A percentile compares a stretch with the other conserved stretches of the same genome.
phyloP scores from a whole-genome alignment of 2,888 invertebrate species.

The Meiosimyza platycephala region DNA sequence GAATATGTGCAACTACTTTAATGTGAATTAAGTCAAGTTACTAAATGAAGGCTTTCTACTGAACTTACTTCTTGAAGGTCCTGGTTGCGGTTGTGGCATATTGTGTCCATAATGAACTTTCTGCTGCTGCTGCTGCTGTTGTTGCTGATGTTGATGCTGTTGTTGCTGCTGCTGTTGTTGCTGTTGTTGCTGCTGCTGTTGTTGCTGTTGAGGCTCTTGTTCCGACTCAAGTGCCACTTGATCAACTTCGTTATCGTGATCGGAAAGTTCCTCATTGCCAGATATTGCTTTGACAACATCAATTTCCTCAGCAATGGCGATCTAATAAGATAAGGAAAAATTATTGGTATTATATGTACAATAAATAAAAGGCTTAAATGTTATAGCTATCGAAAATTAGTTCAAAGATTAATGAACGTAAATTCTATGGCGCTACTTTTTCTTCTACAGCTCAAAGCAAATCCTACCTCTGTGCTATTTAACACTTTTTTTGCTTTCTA shows the following conservation, averaged over 20 bases:
- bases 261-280: slow-evolving; percentile 69
- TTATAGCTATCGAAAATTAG: too few species aligned
- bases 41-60: background rate
- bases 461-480: too few species aligned
- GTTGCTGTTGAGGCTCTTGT: slow-evolving; percentile 68
- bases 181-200: slow-evolving; percentile 66
- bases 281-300: slow-evolving; percentile 75
- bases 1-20: slow-evolving; percentile 34
- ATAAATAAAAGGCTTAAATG: too few species aligned
- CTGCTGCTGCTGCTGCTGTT: slow-evolving; percentile 50
- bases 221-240: slow-evolving; percentile 82
- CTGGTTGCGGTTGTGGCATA: slow-evolving; percentile 53
- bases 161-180: slow-evolving; percentile 51
- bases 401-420: too few species aligned
- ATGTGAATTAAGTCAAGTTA: background rate
- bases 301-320: slow-evolving; percentile 71
- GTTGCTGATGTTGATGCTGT: slow-evolving; percentile 66
- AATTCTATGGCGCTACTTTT: too few species aligned
- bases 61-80: slow-evolving; percentile 60
- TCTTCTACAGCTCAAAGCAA: too few species aligned
- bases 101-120: slow-evolving; percentile 67
- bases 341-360: background rate
- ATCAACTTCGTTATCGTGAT: slow-evolving; percentile 74
- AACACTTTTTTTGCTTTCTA: background rate
- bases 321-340: slow-evolving; percentile 50